Evolutionary conservation across 2,797 vertebrate genomes (phyloP).

Genomic region (Rhodeus uyekii): DNA sequence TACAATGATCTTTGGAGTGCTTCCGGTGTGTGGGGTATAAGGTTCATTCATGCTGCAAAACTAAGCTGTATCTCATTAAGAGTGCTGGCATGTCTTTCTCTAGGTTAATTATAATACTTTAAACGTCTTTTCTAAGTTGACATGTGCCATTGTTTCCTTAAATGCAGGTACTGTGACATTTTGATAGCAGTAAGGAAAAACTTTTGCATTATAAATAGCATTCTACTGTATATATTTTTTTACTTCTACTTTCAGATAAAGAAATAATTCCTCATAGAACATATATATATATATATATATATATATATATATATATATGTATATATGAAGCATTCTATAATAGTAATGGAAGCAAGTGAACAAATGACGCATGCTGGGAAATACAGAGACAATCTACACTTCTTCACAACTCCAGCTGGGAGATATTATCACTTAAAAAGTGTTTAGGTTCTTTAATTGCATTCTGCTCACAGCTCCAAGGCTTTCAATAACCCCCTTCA

Average conservation of each 20-base stretch:
- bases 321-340: conserved; percentile 20
- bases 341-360: conserved; percentile 16
- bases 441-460: conserved; percentile 64
- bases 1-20: neutral
- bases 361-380: conserved; percentile 48
- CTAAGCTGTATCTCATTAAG: neutral
- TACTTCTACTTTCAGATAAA: neutral
- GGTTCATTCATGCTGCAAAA: neutral
- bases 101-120: neutral
- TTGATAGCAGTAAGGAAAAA: neutral
- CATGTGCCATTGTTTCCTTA: neutral
- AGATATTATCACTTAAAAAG: conserved; percentile 66
- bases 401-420: conserved; percentile 57
- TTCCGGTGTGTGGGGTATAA: neutral
- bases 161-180: neutral
- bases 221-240: neutral
- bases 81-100: neutral
- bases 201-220: neutral
- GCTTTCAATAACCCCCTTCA: conserved; percentile 60
- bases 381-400: conserved; percentile 48
- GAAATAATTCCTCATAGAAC: neutral
- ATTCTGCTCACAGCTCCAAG: conserved; percentile 55
- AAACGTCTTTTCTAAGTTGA: neutral
- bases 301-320: neutral
- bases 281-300: neutral